phyloP scores from a whole-genome alignment of 2,888 invertebrate genomes.

The Perdita meconis region DNA sequence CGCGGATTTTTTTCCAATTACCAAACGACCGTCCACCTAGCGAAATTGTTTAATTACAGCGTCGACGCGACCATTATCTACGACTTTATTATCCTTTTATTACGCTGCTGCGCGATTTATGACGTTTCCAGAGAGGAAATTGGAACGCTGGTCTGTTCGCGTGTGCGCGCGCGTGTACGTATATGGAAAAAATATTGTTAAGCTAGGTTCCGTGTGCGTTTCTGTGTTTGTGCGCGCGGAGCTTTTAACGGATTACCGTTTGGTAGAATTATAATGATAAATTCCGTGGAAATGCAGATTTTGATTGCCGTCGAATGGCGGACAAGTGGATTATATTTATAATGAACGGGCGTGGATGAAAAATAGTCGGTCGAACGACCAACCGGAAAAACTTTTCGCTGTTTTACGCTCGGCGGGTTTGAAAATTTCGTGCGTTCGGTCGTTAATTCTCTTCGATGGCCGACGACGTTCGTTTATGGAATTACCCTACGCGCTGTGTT shows the following conservation, averaged over 20 bases:
- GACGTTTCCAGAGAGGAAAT: constrained; percentile 38
- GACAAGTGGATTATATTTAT: constrained; percentile 54
- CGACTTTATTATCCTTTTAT: constrained; percentile 60
- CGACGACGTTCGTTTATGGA: constrained; percentile 26
- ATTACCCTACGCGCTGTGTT: constrained; percentile 31
- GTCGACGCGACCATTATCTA: constrained; percentile 40
- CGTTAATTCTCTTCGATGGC: constrained; percentile 7
- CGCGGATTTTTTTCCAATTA: constrained; percentile 71
- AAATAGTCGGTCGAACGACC: constrained; percentile 13
- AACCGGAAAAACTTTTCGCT: constrained; percentile 21
- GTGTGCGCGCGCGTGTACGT: neutral
- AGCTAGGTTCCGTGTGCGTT: neutral
- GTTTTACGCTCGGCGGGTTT: constrained; percentile 18
- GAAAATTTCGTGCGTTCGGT: constrained; percentile 5
- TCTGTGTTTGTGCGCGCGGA: neutral
- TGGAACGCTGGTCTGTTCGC: constrained; percentile 22
- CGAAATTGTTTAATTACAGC: constrained; percentile 71
- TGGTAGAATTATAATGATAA: constrained; percentile 57
- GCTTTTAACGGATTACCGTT: constrained; percentile 56
- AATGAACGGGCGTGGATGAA: constrained; percentile 41
- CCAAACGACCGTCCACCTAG: constrained; percentile 51
- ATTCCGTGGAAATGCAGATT: constrained; percentile 53
- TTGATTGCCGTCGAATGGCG: constrained; percentile 54
- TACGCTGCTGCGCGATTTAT: constrained; percentile 53
- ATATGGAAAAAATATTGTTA: constrained; percentile 34